A percentile compares a stretch with the other conserved stretches of the same genome.
Conservation (phyloP, 2,888 invertebrate genomes). For the Rhodophaea formosa region DNA sequence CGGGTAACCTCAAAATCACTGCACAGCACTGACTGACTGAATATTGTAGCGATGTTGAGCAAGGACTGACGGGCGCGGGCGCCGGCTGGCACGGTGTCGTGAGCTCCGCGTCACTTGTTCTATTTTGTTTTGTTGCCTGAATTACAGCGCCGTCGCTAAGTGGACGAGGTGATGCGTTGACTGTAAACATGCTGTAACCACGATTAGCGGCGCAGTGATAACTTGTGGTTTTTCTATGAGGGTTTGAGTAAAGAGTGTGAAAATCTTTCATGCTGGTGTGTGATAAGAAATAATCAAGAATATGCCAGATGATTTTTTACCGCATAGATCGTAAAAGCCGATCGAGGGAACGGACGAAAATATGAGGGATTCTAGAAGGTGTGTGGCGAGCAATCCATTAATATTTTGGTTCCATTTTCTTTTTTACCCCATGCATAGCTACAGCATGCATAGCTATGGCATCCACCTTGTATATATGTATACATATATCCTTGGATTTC, state of each 20-base stretch:
- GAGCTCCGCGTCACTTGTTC: conserved; percentile 44
- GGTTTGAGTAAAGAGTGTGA: background rate
- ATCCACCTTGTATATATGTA: too few relatives aligned
- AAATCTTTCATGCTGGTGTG: too few relatives aligned
- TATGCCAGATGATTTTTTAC: too few relatives aligned
- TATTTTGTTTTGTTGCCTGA: conserved; percentile 29
- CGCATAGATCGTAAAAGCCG: too few relatives aligned
- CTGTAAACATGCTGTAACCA: background rate
- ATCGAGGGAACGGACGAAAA: too few relatives aligned
- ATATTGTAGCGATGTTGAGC: conserved; percentile 59
- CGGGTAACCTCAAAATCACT: conserved; percentile 24
- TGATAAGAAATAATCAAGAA: too few relatives aligned
- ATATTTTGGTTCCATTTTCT: too few relatives aligned
- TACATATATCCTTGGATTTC: too few relatives aligned
- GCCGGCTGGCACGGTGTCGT: conserved; percentile 58
- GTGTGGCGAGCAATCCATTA: too few relatives aligned
- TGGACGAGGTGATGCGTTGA: conserved; percentile 1
- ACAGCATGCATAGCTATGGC: too few relatives aligned
- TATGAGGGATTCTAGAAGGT: too few relatives aligned
- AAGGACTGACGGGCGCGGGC: conserved; percentile 50
- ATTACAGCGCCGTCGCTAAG: conserved; percentile 18
- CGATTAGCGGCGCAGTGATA: background rate
- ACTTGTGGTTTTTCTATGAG: background rate
- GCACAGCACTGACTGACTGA: conserved; percentile 31
- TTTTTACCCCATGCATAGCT: too few relatives aligned